These are phyloP conservation scores for Zonotrichia leucophrys DNA, from an alignment of 2,113 vertebrate species.

Conservation along the genomic window DNA sequence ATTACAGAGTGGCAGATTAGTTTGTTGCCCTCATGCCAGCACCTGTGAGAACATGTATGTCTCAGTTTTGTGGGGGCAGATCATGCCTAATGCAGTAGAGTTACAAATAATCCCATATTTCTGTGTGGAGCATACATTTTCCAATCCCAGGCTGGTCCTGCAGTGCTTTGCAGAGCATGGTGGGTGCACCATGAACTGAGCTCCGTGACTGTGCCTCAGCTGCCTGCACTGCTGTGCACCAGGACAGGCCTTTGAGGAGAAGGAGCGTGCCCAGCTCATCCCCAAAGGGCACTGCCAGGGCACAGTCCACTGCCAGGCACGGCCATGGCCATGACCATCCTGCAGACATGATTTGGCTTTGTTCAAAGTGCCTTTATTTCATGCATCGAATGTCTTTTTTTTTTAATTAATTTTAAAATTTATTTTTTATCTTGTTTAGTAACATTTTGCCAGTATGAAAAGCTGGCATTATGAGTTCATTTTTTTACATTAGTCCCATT, in stretches of 20 bases:
- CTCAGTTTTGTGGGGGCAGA: not conserved
- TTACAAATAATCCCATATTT: not conserved
- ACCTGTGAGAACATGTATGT: not conserved
- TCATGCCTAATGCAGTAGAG: not conserved
- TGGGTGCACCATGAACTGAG: not conserved
- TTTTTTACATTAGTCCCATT: constrained; percentile 5
- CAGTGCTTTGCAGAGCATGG: accelerated
- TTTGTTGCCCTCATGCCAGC: not conserved
- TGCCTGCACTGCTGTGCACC: not conserved
- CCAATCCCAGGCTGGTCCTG: not conserved
- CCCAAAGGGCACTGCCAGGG: not conserved
- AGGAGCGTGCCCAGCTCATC: not conserved
- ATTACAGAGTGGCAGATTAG: not conserved
- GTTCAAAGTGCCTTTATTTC: not conserved
- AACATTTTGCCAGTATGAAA: not conserved
- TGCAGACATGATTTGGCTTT: not conserved
- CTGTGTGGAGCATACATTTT: not conserved
- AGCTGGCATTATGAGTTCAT: not conserved
- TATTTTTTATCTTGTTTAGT: not conserved
- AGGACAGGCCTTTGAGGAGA: not conserved
- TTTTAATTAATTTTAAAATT: not conserved
- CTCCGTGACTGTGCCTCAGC: not conserved
- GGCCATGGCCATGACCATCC: not conserved
- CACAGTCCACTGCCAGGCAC: not conserved
- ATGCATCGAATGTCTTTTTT: not conserved